Evolutionary conservation across 2,797 vertebrate species (phyloP).

Genomic region (Oryzias sinensis): DNA sequence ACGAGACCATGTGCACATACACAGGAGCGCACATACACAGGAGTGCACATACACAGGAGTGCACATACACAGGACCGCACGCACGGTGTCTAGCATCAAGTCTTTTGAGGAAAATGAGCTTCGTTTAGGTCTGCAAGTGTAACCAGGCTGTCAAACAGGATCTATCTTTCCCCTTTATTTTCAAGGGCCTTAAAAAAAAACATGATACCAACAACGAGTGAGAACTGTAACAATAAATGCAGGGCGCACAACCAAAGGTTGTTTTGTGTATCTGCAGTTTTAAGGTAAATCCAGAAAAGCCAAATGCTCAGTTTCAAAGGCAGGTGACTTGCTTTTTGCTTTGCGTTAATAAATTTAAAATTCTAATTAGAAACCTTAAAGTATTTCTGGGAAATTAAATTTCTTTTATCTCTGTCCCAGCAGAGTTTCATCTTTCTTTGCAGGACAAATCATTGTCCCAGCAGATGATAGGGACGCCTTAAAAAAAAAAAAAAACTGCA

Average conservation of each 20-base stretch:
- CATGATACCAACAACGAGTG: conserved; percentile 61
- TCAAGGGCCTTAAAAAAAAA: conserved; percentile 66
- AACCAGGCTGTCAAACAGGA: conserved; percentile 60
- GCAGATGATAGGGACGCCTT: conserved; percentile 78
- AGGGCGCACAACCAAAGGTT: conserved; percentile 32
- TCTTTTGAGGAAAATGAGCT: conserved; percentile 57
- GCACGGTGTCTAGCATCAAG: conserved; percentile 23
- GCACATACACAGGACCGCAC: conserved; percentile 1
- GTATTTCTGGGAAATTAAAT: conserved; percentile 68
- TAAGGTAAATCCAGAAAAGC: conserved; percentile 26
- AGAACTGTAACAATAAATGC: conserved; percentile 54
- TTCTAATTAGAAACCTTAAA: conserved; percentile 64
- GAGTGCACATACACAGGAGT: conserved; percentile 1
- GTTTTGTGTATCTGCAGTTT: conserved; percentile 27
- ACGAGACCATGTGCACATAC: conserved; percentile 2
- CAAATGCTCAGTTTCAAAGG: conserved; percentile 50
- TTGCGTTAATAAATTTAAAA: conserved; percentile 66
- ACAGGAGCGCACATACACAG: background rate
- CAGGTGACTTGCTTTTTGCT: conserved; percentile 38
- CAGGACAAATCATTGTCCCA: conserved; percentile 79
- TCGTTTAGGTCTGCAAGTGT: conserved; percentile 68
- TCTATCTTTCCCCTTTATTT: conserved; percentile 68
- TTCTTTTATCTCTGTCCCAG: conserved; percentile 73
- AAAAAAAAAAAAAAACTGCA: conserved; percentile 33
- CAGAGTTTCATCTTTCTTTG: conserved; percentile 70